Evolutionary conservation across 2,113 vertebrate genomes (phyloP).

Genomic region (Sitta europaea): DNA sequence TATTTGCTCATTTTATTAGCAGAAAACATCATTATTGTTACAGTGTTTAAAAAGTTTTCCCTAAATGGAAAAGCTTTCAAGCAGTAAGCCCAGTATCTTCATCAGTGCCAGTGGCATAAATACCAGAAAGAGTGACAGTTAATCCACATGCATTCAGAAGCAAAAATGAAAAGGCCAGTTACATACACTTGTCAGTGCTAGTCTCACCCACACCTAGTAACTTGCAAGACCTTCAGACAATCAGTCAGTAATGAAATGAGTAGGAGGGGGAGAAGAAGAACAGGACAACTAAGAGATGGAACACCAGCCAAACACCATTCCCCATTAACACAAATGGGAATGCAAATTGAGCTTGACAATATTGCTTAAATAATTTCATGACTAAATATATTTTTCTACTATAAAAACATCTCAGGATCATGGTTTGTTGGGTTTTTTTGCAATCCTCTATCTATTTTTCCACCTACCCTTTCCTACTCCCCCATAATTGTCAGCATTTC

Average conservation of each 20-base stretch:
- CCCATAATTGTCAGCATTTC: not conserved
- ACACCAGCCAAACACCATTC: not conserved
- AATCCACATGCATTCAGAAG: not conserved
- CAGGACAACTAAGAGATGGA: not conserved
- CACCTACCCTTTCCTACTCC: not conserved
- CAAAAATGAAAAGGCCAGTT: constrained; percentile 14
- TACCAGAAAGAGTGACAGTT: constrained; percentile 12
- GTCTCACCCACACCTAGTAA: not conserved
- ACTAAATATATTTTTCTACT: not conserved
- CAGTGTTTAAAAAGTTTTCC: not conserved
- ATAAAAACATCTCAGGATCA: not conserved
- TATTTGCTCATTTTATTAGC: not conserved
- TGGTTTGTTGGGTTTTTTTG: not conserved
- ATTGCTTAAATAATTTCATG: not conserved
- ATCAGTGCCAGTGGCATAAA: not conserved
- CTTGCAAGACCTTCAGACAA: not conserved
- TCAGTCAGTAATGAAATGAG: not conserved
- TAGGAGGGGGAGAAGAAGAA: not conserved
- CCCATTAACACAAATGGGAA: not conserved
- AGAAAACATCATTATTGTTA: not conserved
- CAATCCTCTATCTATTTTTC: not conserved
- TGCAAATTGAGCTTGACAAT: not conserved
- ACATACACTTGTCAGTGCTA: not conserved
- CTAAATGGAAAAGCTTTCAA: not conserved
- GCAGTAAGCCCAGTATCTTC: not conserved